Conservation (phyloP, 2,888 invertebrate species). For the Agrotis ipsilon region DNA sequence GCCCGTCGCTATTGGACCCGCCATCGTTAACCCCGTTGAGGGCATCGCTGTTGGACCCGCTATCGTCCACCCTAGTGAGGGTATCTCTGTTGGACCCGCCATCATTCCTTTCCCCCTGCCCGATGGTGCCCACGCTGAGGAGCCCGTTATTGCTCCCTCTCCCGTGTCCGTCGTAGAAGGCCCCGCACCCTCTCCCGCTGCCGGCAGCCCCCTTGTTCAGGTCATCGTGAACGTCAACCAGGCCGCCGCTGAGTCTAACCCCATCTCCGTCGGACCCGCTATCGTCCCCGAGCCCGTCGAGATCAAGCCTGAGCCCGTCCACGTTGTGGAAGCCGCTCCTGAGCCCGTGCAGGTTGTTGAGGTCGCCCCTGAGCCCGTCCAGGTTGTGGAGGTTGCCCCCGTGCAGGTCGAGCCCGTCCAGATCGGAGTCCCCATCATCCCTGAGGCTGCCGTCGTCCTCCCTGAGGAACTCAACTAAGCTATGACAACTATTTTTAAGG, state of each 20-base stretch:
- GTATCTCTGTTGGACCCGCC: slow-evolving; percentile 67
- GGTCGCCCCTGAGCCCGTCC: slow-evolving; percentile 12
- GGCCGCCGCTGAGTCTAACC: slow-evolving; percentile 44
- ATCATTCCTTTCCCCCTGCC: slow-evolving; percentile 60
- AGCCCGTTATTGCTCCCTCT: slow-evolving; percentile 25
- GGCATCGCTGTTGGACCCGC: too few species aligned
- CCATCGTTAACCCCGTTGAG: too few species aligned
- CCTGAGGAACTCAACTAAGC: slow-evolving; percentile 69
- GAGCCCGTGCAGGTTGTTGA: slow-evolving; percentile 44
- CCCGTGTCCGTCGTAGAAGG: slow-evolving; percentile 6
- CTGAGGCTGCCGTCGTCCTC: too few species aligned
- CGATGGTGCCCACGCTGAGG: slow-evolving; percentile 44
- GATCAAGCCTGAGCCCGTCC: slow-evolving; percentile 36
- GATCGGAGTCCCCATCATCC: slow-evolving; percentile 40
- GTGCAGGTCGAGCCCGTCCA: slow-evolving; percentile 43
- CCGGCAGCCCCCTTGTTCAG: slow-evolving; percentile 66
- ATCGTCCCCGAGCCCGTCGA: slow-evolving; percentile 13
- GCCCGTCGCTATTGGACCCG: too few species aligned
- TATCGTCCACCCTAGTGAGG: slow-evolving; percentile 31
- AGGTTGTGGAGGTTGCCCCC: too few species aligned
- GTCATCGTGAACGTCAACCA: slow-evolving; percentile 72
- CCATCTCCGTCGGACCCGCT: slow-evolving; percentile 19
- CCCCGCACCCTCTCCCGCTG: slow-evolving; percentile 15
- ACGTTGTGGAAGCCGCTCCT: slow-evolving; percentile 52
- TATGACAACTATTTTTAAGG: not conserved